Evolutionary conservation across 2,113 vertebrate genomes (phyloP).

Genomic region (Entosphenus tridentatus): DNA sequence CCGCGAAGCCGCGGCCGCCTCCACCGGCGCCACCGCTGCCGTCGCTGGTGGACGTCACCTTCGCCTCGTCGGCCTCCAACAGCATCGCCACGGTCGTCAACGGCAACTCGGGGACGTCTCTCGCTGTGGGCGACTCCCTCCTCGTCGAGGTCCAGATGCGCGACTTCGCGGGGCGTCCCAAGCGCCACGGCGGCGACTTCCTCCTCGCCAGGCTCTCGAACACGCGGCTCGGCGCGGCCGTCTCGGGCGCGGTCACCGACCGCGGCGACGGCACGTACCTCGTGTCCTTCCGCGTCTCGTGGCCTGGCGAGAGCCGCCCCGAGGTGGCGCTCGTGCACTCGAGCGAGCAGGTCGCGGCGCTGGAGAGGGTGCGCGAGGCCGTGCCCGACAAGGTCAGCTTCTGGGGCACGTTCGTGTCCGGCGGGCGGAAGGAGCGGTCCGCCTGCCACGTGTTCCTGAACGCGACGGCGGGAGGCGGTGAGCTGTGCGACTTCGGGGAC

Average conservation of each 20-base stretch:
- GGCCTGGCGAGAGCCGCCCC: conserved; percentile 14
- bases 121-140: conserved; percentile 15
- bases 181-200: conserved; percentile 18
- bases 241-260: conserved; percentile 14
- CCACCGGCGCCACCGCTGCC: too few species aligned
- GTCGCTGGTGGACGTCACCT: too few species aligned
- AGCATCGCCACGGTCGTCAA: conserved; percentile 13
- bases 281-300: conserved; percentile 17
- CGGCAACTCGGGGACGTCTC: not conserved
- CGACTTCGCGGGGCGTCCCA: conserved; percentile 12
- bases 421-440: conserved; percentile 51
- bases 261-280: conserved; percentile 16
- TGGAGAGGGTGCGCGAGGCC: conserved; percentile 18
- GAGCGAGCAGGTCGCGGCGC: conserved; percentile 16
- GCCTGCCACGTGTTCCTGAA: conserved; percentile 68
- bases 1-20: too few species aligned
- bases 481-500: conserved; percentile 74
- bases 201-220: conserved; percentile 16
- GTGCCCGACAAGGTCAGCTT: conserved; percentile 15
- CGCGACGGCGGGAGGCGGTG: conserved; percentile 20
- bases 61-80: not conserved
- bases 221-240: conserved; percentile 11
- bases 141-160: conserved; percentile 11
- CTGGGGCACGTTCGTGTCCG: conserved; percentile 26
- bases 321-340: conserved; percentile 20